Conservation (phyloP, 2,113 vertebrate genomes). For the Microcebus murinus region DNA sequence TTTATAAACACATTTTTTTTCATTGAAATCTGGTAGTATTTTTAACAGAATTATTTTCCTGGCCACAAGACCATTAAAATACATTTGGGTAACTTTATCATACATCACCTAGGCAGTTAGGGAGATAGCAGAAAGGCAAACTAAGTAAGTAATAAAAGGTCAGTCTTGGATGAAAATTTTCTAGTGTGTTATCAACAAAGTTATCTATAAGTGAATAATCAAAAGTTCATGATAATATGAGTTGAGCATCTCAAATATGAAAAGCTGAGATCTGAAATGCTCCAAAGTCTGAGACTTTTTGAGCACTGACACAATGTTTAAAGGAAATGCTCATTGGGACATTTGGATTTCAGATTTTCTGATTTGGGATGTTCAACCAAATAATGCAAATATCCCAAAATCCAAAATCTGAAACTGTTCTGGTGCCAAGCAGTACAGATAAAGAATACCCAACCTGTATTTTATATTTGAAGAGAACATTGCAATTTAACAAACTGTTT, state of each 20-base stretch:
- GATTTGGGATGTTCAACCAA: too few species aligned
- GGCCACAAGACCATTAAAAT: not conserved
- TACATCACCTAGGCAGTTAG: not conserved
- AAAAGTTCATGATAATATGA: not conserved
- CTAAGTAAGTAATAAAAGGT: not conserved
- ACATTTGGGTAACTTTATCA: not conserved
- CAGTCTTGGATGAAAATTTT: not conserved
- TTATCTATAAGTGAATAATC: not conserved
- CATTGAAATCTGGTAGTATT: not conserved
- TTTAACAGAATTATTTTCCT: conserved; percentile 22
- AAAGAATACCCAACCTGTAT: not conserved
- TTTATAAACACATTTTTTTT: not conserved
- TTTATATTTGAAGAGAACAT: not conserved
- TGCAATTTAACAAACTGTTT: not conserved
- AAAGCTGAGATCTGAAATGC: not conserved
- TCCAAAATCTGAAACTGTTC: not conserved
- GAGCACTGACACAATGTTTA: too few species aligned
- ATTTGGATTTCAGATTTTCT: too few species aligned
- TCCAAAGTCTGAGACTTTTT: not conserved
- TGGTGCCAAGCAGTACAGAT: not conserved
- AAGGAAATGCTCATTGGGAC: too few species aligned
- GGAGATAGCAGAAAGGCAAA: not conserved
- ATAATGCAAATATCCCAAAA: too few species aligned
- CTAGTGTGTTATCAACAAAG: not conserved
- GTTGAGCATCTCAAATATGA: not conserved